Evolutionary conservation across 2,797 vertebrate species (phyloP).

Genomic region (Yasuhikotakia modesta): DNA sequence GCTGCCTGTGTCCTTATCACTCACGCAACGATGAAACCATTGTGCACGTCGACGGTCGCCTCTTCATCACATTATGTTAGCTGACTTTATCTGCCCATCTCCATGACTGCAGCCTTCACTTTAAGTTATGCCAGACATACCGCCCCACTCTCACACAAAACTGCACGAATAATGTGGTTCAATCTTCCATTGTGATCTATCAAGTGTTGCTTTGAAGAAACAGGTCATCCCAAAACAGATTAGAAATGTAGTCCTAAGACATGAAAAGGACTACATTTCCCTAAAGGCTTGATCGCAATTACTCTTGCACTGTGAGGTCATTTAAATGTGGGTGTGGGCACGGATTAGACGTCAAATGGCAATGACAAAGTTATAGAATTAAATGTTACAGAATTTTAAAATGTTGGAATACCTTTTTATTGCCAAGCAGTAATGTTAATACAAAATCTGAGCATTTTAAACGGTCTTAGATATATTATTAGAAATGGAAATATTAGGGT

Average conservation of each 20-base stretch:
- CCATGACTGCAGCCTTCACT: constrained; percentile 43
- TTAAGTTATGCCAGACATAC: constrained; percentile 24
- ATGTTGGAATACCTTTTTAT: too few species aligned
- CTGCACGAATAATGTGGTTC: constrained; percentile 14
- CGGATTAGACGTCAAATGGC: too few species aligned
- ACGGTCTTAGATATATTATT: too few species aligned
- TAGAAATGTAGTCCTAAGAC: constrained; percentile 47
- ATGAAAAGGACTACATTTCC: constrained; percentile 32
- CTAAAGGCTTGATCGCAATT: neutral
- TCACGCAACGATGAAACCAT: constrained; percentile 34
- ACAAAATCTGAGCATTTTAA: too few species aligned
- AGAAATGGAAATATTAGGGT: too few species aligned
- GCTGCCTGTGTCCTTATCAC: constrained; percentile 66
- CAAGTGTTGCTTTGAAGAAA: constrained; percentile 32
- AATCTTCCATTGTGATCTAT: constrained; percentile 15
- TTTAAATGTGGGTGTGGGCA: too few species aligned
- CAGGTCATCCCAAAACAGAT: constrained; percentile 47
- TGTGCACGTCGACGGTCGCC: constrained; percentile 46
- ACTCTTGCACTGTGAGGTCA: neutral
- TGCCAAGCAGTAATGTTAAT: too few species aligned
- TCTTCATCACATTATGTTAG: constrained; percentile 44
- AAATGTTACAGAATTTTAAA: too few species aligned
- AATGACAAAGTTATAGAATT: too few species aligned
- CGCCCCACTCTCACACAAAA: constrained; percentile 8
- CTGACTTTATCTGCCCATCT: constrained; percentile 32